Evolutionary conservation across 2,888 invertebrate species (phyloP), one percentile per base, ranked within the genome.

Genomic region (Drosophila niveifrons): DNA sequence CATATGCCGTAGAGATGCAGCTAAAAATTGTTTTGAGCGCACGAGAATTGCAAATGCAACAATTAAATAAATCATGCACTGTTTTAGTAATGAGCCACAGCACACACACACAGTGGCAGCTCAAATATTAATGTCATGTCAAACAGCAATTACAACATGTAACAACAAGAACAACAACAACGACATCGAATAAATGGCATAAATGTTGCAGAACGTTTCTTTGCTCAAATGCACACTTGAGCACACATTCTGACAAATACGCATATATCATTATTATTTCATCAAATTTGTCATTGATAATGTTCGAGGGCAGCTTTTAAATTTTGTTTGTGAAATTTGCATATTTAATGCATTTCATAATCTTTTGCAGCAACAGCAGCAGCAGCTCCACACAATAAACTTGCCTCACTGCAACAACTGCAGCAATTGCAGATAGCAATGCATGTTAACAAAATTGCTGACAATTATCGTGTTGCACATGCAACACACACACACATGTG

Each of bases 211-310:
- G 46, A 68, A 59, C 65, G 74, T 84, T 79, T 82, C 79, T 78
- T 72, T 59, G 39, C 67, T 61, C n/a, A 4, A 7, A 66, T 52
- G 67, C 71, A 84, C 82, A 79, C 88, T 88, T 85, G 86, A 84
- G 83, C 83, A 82, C 18, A 18, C 23, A 85, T 88, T 88, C n/a
- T 76, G 72, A 58, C 83, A 82, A 75, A 86, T 88, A 52, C 7
- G 23, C 23, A 17, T 8, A 88, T 88, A 86, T 88, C 86, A 85
- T 88, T 88, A 86, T 88, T 88, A 85, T 85, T 88, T 85, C 86
- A 85, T 79, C 85, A 85, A 85, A 85, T 85, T 85, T 85, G 88
- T 88, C 85, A 88, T 80, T 88, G 85, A 85, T 88, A 85, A 77
- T 75, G 82, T 58, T 64, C 31, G 56, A 69, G 28, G 43, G 31